These are phyloP conservation scores for Pygmarrhopalites habei DNA, from an alignment of 1,140 invertebrate genomes.

Conservation along the genomic window DNA sequence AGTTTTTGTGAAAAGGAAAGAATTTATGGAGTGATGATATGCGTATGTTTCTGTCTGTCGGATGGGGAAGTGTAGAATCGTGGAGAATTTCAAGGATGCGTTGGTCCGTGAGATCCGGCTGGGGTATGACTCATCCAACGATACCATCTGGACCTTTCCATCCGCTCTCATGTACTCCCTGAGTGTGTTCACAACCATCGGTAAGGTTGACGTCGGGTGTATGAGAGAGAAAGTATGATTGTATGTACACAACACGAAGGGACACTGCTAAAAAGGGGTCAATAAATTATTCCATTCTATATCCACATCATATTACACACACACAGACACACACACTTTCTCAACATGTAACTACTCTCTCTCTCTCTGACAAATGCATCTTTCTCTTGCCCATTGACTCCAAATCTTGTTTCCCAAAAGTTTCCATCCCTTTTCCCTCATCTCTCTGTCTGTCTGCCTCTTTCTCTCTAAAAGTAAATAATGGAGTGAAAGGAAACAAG, in stretches of 20 bases:
- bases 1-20: too few relatives aligned
- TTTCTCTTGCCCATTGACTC: background rate
- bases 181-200: slow-evolving; percentile 56
- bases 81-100: slow-evolving; percentile 46
- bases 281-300: slow-evolving; percentile 18
- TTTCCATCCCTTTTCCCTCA: background rate
- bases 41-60: too few relatives aligned
- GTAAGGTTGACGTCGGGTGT: slow-evolving; percentile 44
- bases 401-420: too few relatives aligned
- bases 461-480: too few relatives aligned
- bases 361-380: background rate
- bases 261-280: too few relatives aligned
- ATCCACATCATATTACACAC: too few relatives aligned
- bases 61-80: too few relatives aligned
- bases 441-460: background rate
- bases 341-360: background rate
- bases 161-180: slow-evolving; percentile 55
- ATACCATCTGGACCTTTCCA: slow-evolving; percentile 48
- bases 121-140: slow-evolving; percentile 46
- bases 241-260: too few relatives aligned
- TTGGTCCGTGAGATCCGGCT: slow-evolving; percentile 44
- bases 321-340: too few relatives aligned
- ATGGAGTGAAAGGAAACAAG: too few relatives aligned
- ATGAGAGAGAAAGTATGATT: too few relatives aligned
- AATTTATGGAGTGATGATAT: too few relatives aligned